These are phyloP conservation scores for Caprella mutica DNA, from an alignment of 2,888 invertebrate species.

Conservation along the genomic window DNA sequence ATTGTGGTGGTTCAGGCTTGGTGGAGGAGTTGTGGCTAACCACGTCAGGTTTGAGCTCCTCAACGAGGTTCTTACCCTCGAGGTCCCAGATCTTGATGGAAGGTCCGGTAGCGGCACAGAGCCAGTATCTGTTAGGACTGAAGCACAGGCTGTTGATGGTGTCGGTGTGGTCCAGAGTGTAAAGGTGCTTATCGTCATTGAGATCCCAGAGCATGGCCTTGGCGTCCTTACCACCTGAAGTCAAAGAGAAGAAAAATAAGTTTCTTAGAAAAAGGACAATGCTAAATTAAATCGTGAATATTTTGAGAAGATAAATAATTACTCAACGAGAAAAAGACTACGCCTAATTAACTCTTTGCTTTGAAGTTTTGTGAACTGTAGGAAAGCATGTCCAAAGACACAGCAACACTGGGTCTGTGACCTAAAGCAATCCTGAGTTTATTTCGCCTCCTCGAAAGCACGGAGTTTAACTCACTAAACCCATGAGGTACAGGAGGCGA, in stretches of 20 bases:
- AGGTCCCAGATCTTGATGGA: constrained; percentile 99
- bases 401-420: too few relatives aligned
- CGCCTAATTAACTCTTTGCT: background rate
- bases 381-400: too few relatives aligned
- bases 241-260: background rate
- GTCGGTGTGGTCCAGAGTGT: constrained; percentile 96
- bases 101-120: constrained; percentile 96
- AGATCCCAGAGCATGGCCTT: constrained; percentile 99
- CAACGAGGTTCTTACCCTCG: constrained; percentile 98
- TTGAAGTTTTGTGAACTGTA: too few relatives aligned
- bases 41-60: constrained; percentile 94
- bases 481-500: too few relatives aligned
- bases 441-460: too few relatives aligned
- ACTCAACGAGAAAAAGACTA: constrained; percentile 3
- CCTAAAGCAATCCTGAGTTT: too few relatives aligned
- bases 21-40: constrained; percentile 50
- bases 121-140: constrained; percentile 98
- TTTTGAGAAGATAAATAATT: background rate
- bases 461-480: too few relatives aligned
- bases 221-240: constrained; percentile 58
- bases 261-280: constrained; percentile 24
- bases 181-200: constrained; percentile 97
- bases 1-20: constrained; percentile 87
- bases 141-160: constrained; percentile 97
- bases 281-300: too few relatives aligned